A percentile compares a stretch with the other conserved stretches of the same genome.
Conservation (phyloP, 2,113 vertebrate genomes). For the Chrysochloris asiatica region DNA sequence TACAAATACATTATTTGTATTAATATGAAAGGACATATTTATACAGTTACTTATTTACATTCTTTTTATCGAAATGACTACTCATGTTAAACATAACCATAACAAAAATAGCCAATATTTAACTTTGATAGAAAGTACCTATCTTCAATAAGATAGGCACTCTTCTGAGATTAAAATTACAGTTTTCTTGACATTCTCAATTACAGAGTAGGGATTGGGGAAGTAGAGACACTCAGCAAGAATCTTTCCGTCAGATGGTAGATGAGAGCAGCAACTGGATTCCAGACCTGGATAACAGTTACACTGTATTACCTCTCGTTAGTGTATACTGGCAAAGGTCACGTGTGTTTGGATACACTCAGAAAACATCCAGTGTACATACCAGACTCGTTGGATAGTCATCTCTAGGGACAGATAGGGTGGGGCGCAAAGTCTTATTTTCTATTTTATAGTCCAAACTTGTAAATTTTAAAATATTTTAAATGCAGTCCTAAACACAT, state of each 20-base stretch:
- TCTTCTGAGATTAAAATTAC: not conserved
- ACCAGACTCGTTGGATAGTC: not conserved
- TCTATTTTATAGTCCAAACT: not conserved
- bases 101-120: not conserved
- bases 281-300: not conserved
- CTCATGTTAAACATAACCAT: not conserved
- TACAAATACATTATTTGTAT: not conserved
- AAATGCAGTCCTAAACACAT: not conserved
- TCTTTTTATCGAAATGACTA: not conserved
- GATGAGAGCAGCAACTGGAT: not conserved
- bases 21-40: not conserved
- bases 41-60: not conserved
- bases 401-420: not conserved
- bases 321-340: rapidly evolving
- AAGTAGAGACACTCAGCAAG: not conserved
- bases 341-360: not conserved
- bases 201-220: not conserved
- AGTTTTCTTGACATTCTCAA: not conserved
- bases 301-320: not conserved
- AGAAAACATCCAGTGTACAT: not conserved
- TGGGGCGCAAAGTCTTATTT: not conserved
- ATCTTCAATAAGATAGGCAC: not conserved
- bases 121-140: not conserved
- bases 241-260: not conserved
- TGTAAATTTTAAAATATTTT: not conserved